Evolutionary conservation across 1,140 invertebrate species (phyloP).

Genomic region (Bathynomus jamesi): DNA sequence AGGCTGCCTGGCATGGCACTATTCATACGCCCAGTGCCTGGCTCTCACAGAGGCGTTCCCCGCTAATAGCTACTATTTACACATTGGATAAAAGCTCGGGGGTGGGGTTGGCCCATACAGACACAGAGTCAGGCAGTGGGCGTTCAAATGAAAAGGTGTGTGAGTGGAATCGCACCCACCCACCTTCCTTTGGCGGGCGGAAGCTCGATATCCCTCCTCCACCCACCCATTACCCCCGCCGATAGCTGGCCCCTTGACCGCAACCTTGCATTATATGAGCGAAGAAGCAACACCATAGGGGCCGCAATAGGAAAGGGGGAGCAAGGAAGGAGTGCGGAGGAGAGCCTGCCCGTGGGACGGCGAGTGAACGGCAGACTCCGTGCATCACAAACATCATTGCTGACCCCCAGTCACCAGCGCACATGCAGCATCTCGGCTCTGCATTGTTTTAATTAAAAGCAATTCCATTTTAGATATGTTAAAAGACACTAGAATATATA

Average conservation of each 20-base stretch:
- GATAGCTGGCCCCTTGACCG: neutral
- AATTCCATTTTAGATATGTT: slow-evolving; percentile 20
- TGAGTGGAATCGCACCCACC: neutral
- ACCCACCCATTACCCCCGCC: too few species aligned
- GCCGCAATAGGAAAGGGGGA: neutral
- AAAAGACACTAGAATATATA: slow-evolving; percentile 5
- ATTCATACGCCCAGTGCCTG: slow-evolving; percentile 6
- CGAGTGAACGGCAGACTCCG: neutral
- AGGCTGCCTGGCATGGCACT: slow-evolving; percentile 20
- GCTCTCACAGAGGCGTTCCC: neutral
- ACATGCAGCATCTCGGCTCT: slow-evolving; percentile 36
- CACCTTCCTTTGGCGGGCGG: neutral
- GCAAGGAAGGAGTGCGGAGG: neutral
- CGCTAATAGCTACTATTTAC: neutral
- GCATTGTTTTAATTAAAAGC: slow-evolving; percentile 30
- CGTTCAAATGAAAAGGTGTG: neutral
- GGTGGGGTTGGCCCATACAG: neutral
- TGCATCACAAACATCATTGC: neutral
- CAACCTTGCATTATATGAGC: neutral
- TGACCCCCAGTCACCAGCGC: slow-evolving; percentile 31
- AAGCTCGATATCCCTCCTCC: too few species aligned
- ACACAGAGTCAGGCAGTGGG: neutral
- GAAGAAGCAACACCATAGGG: neutral
- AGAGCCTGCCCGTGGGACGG: neutral
- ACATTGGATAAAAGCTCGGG: neutral